Conservation (phyloP, 2,113 vertebrate genomes). For the Triplophysa tibetana region DNA sequence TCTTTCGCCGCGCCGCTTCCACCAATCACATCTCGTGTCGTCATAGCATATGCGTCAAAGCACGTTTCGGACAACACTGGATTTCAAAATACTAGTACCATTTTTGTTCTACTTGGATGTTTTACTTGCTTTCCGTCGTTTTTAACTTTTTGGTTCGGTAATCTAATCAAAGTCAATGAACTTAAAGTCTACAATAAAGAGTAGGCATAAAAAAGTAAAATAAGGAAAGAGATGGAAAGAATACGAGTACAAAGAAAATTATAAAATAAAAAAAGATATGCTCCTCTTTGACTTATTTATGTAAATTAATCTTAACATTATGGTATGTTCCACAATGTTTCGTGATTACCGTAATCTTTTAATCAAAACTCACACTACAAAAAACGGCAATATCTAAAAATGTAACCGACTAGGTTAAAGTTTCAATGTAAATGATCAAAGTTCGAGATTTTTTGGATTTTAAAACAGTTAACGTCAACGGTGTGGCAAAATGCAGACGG, state of each 20-base stretch:
- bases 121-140: neutral
- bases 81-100: conserved; percentile 42
- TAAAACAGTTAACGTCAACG: neutral
- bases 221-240: no score
- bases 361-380: no score
- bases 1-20: conserved; percentile 37
- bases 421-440: no score
- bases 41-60: no score
- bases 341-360: no score
- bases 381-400: no score
- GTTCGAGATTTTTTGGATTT: neutral
- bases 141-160: neutral
- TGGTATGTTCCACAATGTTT: no score
- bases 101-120: neutral
- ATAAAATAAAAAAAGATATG: no score
- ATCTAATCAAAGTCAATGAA: neutral
- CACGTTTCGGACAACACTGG: neutral
- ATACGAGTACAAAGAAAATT: no score
- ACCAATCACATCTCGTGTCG: conserved; percentile 44
- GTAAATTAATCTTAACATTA: neutral
- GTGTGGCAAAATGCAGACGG: neutral
- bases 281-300: no score
- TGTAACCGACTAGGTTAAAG: no score
- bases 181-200: neutral
- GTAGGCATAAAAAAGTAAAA: no score